Evolutionary conservation across 1,140 invertebrate species (phyloP), one percentile per base, ranked within the genome.

Genomic region (Caenorhabditis latens): DNA sequence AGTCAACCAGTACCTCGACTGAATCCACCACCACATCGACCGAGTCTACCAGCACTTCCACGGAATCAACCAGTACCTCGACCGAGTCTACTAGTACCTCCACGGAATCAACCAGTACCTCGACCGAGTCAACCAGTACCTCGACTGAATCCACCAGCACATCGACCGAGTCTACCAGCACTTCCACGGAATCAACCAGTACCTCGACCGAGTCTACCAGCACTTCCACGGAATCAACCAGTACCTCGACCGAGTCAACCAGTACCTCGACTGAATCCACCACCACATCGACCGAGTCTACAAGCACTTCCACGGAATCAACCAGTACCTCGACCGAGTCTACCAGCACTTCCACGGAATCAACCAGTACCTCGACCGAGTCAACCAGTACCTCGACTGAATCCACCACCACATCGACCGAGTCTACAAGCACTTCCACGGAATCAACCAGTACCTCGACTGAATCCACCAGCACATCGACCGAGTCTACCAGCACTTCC

Each of bases 261-360:
- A 83, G 46, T 4, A 83, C 82, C 4, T 32, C 82, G 0, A 83
- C 82, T 0, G 32, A 48, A 21, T 53, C 82, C 8, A 83, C 82
- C 4, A 32, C 1, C 2, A 32, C 32, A 1, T 53, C 82, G 2
- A 53, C 82, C 1, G 32, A 48, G 19, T 53, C 82, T 0, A 83
- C 82, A 1, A 55, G 21, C 4, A 83, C 82, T 2, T 43, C 84
- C 7, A 84, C 84, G 0, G 42, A 42, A 5, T 50, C 58, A 0
- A 63, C 84, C 1, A 84, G 48, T 42, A 65, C 84, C 0, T 50
- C 84, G 24, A 43, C 63, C 32, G 32, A 50, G 58, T 63, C 84
- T 4, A 84, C 84, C 9, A 67, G 57, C 8, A 65, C 84, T 0
- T 57, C 63, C 0, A 63, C 84, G 0, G 21, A 50, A n/a, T 50